Conservation (phyloP, 2,797 vertebrate genomes). For the Halcyon smyrnensis region DNA sequence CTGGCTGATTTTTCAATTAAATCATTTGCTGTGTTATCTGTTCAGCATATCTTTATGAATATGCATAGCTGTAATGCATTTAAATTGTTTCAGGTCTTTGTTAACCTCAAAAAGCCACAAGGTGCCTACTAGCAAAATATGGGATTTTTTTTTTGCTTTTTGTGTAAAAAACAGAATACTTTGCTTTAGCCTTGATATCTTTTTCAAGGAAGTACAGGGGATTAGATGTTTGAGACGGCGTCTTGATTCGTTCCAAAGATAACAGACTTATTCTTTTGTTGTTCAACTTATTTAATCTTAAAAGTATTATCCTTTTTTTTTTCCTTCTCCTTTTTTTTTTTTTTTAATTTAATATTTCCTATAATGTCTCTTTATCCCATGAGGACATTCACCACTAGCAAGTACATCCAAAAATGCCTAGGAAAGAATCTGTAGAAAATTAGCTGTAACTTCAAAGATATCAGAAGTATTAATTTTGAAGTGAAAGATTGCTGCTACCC, state of each 20-base stretch:
- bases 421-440: constrained; percentile 16
- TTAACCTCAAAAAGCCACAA: constrained; percentile 50
- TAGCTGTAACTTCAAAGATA: constrained; percentile 45
- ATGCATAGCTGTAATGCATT: constrained; percentile 43
- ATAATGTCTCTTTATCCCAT: constrained; percentile 9
- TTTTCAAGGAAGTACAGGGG: not conserved
- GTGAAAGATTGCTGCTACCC: not conserved
- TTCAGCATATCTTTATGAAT: constrained; percentile 62
- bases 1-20: constrained; percentile 72
- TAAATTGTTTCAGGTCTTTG: constrained; percentile 47
- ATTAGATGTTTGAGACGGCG: constrained; percentile 21
- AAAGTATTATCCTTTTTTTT: not conserved
- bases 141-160: not conserved
- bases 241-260: constrained; percentile 33
- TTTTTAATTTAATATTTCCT: not conserved
- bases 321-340: not conserved
- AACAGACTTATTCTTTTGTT: constrained; percentile 13
- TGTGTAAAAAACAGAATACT: constrained; percentile 24
- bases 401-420: not conserved
- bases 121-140: constrained; percentile 37
- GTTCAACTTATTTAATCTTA: not conserved
- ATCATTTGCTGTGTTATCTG: constrained; percentile 58
- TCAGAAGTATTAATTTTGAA: constrained; percentile 10
- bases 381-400: not conserved
- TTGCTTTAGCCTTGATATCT: constrained; percentile 23